phyloP scores from a whole-genome alignment of 2,888 invertebrate species.

The Apamea anceps region DNA sequence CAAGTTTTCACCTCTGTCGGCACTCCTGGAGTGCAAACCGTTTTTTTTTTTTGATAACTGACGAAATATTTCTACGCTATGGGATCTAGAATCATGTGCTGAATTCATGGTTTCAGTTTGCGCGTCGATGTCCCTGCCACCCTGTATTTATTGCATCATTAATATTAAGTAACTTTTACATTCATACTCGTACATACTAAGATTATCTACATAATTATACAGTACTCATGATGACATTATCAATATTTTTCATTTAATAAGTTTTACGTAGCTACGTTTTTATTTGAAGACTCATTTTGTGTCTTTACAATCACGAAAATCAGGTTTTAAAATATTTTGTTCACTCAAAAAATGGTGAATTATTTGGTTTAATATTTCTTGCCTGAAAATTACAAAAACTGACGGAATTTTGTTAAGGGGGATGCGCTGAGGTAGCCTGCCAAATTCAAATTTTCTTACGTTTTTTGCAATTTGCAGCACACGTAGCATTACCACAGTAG shows the following conservation, averaged over 20 bases:
- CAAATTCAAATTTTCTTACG: too few species aligned
- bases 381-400: neutral
- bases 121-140: neutral
- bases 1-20: too few species aligned
- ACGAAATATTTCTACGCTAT: too few species aligned
- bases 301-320: neutral
- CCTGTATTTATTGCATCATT: neutral
- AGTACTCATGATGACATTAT: slow-evolving; percentile 16
- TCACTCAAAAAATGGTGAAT: neutral
- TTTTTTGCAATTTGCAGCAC: too few species aligned
- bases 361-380: neutral
- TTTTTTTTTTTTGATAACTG: too few species aligned
- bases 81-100: too few species aligned
- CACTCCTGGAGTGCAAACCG: too few species aligned
- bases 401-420: too few species aligned
- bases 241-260: slow-evolving; percentile 11
- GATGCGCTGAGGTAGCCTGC: too few species aligned
- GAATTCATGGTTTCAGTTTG: too few species aligned
- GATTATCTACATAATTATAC: slow-evolving; percentile 4
- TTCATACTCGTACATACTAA: slow-evolving; percentile 12
- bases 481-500: too few species aligned
- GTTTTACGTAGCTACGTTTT: slow-evolving; percentile 26
- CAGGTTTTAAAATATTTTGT: neutral
- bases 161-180: slow-evolving; percentile 22
- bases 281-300: neutral